These are phyloP conservation scores for Bombus sibiricus DNA, from an alignment of 1,140 invertebrate genomes.

Conservation along the genomic window DNA sequence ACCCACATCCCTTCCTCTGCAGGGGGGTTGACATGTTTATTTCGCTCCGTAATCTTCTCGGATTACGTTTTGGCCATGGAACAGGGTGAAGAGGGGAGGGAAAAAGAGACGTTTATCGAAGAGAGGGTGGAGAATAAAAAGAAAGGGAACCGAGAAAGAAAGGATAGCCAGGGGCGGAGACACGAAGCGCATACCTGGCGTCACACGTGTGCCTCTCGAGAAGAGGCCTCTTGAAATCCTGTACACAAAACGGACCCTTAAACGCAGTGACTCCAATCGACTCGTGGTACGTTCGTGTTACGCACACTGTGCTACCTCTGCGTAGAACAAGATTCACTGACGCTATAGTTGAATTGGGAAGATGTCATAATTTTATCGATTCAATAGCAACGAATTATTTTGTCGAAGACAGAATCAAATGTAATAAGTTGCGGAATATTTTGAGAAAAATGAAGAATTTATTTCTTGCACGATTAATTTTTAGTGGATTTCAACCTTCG, in stretches of 20 bases:
- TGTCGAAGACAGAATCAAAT: too few relatives aligned
- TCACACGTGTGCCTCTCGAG: constrained; percentile 21
- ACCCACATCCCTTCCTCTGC: constrained; percentile 61
- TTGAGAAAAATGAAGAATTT: too few relatives aligned
- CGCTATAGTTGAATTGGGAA: not conserved
- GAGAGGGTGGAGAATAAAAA: constrained; percentile 50
- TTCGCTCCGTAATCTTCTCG: constrained; percentile 74
- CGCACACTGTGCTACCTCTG: not conserved
- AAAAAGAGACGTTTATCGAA: not conserved
- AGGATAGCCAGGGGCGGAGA: constrained; percentile 36
- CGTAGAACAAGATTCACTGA: not conserved
- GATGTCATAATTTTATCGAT: not conserved
- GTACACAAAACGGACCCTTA: constrained; percentile 6
- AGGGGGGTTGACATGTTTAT: constrained; percentile 74
- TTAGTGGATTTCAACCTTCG: not conserved
- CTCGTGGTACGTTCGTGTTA: not conserved
- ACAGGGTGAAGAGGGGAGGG: not conserved
- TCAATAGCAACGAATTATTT: too few relatives aligned
- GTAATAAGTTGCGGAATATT: too few relatives aligned
- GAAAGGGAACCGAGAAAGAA: constrained; percentile 51
- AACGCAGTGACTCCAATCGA: constrained; percentile 1
- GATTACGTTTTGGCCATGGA: constrained; percentile 65
- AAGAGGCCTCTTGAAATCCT: constrained; percentile 25
- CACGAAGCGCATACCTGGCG: constrained; percentile 34
- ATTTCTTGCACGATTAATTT: too few relatives aligned